Percentiles rank a stretch among this genome's conserved stretches.
phyloP scores from a whole-genome alignment of 2,888 invertebrate species.

The Timandra comae region DNA sequence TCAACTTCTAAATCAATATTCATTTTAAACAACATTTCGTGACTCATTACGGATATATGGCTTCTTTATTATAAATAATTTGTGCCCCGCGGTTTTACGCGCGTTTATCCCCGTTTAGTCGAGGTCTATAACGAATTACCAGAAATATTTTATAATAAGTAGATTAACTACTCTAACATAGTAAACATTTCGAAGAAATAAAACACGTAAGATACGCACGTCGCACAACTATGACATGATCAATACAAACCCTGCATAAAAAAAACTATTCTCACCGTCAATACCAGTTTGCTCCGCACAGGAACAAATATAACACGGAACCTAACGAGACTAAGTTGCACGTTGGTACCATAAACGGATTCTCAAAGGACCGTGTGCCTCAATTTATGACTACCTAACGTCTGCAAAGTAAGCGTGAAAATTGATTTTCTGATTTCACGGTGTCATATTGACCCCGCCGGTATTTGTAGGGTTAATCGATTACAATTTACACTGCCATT shows the following conservation, averaged over 20 bases:
- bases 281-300: slow-evolving; percentile 13
- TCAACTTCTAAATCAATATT: slow-evolving; percentile 23
- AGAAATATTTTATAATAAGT: no score
- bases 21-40: no score
- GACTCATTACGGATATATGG: no score
- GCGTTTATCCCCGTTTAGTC: no score
- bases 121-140: no score
- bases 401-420: slow-evolving; percentile 29
- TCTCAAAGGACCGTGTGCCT: slow-evolving; percentile 35
- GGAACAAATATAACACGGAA: background rate
- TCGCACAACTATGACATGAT: no score
- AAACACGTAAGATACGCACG: no score
- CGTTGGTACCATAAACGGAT: slow-evolving; percentile 34
- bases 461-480: slow-evolving; percentile 21
- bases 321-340: slow-evolving; percentile 19
- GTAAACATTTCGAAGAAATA: no score
- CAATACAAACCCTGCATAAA: background rate
- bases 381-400: slow-evolving; percentile 28
- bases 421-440: slow-evolving; percentile 35
- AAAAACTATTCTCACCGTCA: no score
- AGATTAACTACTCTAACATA: no score
- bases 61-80: no score
- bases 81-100: no score
- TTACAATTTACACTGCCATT: slow-evolving; percentile 4
- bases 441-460: slow-evolving; percentile 20